Evolutionary conservation across 2,797 vertebrate genomes (phyloP), one percentile per base, ranked within the genome.

Genomic region (Sus cebifrons): DNA sequence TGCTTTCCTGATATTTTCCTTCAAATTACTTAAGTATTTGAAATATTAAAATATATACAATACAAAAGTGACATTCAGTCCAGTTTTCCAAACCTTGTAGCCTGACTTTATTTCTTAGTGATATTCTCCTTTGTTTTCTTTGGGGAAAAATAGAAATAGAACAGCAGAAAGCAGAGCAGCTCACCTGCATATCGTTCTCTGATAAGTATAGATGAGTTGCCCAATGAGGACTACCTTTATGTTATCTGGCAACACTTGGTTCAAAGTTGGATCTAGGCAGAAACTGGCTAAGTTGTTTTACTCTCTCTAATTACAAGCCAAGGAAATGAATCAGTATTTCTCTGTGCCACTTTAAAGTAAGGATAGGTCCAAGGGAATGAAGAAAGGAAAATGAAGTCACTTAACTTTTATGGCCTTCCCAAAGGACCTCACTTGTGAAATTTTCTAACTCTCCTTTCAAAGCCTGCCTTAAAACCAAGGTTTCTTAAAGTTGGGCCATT

Each of bases 391-490:
- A 62, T 40, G 21, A 84, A 62, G 36, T 79, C 58, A 62, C 29
- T 27, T 11, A 16, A 49, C 40, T 81, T 68, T 91, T 75, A 40
- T 77, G 32, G 70, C 18, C 12, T 9, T 84, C 21, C 74, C 54
- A 12, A 82, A 91, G 21, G n/a, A 18, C 29, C 44, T 13, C 73
- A 11, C 32, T 54, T 84, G 54, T 71, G 49, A 89, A 81, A 68
- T 29, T 81, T 93, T 95, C 52, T 29, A 77, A 86, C 62, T 44
- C 27, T 21, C 32, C 77, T 83, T 94, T 73, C 64, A 83, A 91
- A 90, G 32, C 40, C 44, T 84, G 2, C 12, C 71, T 77, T 90
- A 70, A 92, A 91, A 85, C 49, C 40, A 84, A 87, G 13, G 17
- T 29, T 68, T 79, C 17, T 91, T 86, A 77, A 90, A 29, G 20